Base-by-base conservation (phyloP, 2,888 invertebrate species). In the Euproctis similis region DNA sequence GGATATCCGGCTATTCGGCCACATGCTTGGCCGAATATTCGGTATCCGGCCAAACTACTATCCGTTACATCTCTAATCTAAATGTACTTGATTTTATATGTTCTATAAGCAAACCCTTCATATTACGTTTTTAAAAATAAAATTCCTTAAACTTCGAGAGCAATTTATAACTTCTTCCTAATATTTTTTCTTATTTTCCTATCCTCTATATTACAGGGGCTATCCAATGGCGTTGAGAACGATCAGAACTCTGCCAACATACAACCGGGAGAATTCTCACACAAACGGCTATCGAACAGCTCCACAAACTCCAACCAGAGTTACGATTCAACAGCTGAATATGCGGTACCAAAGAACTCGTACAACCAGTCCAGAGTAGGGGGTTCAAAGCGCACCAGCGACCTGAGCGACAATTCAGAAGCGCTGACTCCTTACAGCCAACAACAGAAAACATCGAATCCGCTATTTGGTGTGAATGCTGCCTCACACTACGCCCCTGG, bases 171-270 rank as follows among this genome's bases (percentile, higher is more conserved):
- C n/a, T n/a, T n/a, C n/a, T n/a, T n/a, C n/a, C n/a, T n/a, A n/a
- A n/a, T n/a, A n/a, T n/a, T n/a, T n/a, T n/a, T n/a, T n/a, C n/a
- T n/a, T n/a, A n/a, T n/a, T n/a, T n/a, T n/a, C n/a, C n/a, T n/a
- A n/a, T n/a, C 18, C 3, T 8, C 28, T 26, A 2, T 26, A 28
- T 73, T 73, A 4, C 77, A 85, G 85, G 85, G 85, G 52, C 57
- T 85, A 35, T 67, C 81, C 26, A 85, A 81, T 47, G 84, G 85
- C 39, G 70, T 80, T 33, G 85, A 85, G 42, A 84, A 77, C 46
- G 80, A 82, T 38, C 84, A 81, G 44, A 85, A 82, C 59, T 66
- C 68, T 12, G 69, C 74, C 3, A 84, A 77, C 46, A 42, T 71
- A 7, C 68, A 62, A 26, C 65, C 75, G 7, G 60, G 57, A 12